phyloP scores from a whole-genome alignment of 2,113 vertebrate species.

The Ursus arctos region DNA sequence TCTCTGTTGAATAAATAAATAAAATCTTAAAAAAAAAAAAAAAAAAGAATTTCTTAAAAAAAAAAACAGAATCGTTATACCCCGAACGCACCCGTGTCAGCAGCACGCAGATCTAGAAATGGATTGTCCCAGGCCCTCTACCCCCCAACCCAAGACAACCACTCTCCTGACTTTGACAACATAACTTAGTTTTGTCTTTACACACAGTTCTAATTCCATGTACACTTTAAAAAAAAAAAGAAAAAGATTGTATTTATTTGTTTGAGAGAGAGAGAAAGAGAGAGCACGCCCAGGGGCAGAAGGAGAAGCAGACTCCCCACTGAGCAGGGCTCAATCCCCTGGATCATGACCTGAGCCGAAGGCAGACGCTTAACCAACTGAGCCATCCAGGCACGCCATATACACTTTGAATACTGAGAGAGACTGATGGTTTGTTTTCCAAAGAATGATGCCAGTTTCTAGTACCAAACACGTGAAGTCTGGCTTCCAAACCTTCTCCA shows the following conservation, averaged over 20 bases:
- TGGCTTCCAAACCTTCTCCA: neutral
- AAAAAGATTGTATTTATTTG: too few species aligned
- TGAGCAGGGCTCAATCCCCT: neutral
- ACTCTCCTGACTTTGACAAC: neutral
- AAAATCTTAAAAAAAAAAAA: too few species aligned
- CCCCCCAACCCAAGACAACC: neutral
- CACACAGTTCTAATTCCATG: neutral
- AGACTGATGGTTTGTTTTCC: neutral
- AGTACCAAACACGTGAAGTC: too few species aligned
- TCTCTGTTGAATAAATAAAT: too few species aligned
- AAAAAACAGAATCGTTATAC: neutral
- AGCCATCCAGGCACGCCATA: neutral
- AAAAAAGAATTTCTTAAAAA: too few species aligned
- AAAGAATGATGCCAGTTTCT: neutral
- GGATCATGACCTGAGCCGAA: neutral
- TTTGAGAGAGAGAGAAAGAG: neutral
- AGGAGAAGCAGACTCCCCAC: neutral
- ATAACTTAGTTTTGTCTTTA: neutral
- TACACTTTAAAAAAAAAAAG: neutral
- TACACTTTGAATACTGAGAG: neutral
- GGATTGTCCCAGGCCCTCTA: neutral
- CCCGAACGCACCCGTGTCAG: rapidly evolving
- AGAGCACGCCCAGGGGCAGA: neutral
- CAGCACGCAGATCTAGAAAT: neutral
- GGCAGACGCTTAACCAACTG: neutral